Evolutionary conservation across 2,888 invertebrate genomes (phyloP).

Genomic region (Bimastos eiseni): DNA sequence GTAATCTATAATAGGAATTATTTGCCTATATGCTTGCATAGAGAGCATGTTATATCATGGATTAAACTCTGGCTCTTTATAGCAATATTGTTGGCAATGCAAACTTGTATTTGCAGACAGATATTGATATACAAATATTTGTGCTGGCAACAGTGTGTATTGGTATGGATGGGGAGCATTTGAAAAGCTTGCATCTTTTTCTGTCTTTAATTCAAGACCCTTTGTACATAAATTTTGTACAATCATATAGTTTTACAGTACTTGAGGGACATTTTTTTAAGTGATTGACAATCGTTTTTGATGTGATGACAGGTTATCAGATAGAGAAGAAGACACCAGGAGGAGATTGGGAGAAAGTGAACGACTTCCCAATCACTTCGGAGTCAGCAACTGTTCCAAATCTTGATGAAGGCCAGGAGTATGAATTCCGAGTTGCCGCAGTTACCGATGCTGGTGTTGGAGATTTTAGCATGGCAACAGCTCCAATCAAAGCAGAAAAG

Average conservation of each 20-base stretch:
- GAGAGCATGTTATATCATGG: not conserved
- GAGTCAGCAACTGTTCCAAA: slow-evolving; percentile 83
- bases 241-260: not conserved
- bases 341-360: slow-evolving; percentile 90
- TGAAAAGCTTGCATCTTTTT: not conserved
- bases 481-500: slow-evolving; percentile 80
- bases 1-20: not conserved
- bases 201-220: not conserved
- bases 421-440: slow-evolving; percentile 93
- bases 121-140: not conserved
- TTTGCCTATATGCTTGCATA: not conserved
- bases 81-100: not conserved
- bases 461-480: slow-evolving; percentile 90
- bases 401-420: slow-evolving; percentile 85
- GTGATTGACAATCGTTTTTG: not conserved
- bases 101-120: not conserved
- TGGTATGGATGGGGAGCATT: not conserved
- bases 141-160: not conserved
- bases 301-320: slow-evolving; percentile 71
- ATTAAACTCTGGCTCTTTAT: not conserved
- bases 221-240: not conserved
- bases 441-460: slow-evolving; percentile 86
- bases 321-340: slow-evolving; percentile 83
- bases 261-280: not conserved
- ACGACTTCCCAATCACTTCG: slow-evolving; percentile 87